Evolutionary conservation across 2,797 vertebrate species (phyloP).

Genomic region (Poeciliopsis turneri): DNA sequence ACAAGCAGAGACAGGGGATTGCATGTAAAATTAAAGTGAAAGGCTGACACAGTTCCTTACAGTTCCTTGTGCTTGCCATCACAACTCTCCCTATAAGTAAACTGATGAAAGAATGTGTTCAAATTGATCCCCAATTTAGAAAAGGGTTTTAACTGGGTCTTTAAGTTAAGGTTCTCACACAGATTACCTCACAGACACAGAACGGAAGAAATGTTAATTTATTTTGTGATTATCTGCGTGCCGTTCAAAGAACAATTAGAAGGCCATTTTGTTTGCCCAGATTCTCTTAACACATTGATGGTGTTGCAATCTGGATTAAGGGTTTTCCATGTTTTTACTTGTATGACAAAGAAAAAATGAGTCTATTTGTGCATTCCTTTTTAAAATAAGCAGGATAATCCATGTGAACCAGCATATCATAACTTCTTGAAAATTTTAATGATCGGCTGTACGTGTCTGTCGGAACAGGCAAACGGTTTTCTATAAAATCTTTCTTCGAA

Average conservation of each 20-base stretch:
- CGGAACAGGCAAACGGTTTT: background rate
- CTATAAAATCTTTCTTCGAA: background rate
- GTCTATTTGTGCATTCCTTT: background rate
- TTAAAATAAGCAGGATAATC: background rate
- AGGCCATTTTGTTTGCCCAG: background rate
- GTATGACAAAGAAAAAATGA: background rate
- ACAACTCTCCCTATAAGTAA: conserved; percentile 17
- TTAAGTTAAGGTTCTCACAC: conserved; percentile 6
- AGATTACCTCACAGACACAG: background rate
- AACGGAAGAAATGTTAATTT: background rate
- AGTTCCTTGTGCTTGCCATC: background rate
- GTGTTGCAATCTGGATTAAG: background rate
- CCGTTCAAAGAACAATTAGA: conserved; percentile 1
- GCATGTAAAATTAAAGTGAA: background rate
- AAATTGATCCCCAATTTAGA: conserved; percentile 1
- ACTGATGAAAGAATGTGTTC: conserved; percentile 2
- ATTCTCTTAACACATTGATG: background rate
- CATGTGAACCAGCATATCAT: background rate
- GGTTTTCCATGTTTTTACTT: background rate
- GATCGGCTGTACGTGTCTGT: background rate
- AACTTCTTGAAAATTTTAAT: background rate
- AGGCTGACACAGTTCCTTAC: background rate
- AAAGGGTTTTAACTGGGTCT: background rate
- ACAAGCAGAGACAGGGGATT: background rate
- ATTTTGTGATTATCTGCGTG: conserved; percentile 12